Percentiles rank a stretch among this genome's conserved stretches.
Evolutionary conservation across 1,140 invertebrate species (phyloP).

Genomic region (Eriosoma lanigerum): DNA sequence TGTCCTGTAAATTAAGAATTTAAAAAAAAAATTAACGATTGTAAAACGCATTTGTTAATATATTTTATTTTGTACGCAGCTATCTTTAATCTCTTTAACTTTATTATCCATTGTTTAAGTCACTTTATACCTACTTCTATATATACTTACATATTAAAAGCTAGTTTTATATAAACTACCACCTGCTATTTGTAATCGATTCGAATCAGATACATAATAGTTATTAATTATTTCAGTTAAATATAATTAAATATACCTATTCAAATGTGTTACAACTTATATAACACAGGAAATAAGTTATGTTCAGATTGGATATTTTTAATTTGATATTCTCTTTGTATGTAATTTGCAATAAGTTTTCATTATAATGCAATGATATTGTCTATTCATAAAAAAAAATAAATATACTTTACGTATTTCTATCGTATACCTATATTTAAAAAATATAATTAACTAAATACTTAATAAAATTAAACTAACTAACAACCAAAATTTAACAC

Average conservation of each 20-base stretch:
- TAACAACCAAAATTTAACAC: too few relatives aligned
- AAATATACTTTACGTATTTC: too few relatives aligned
- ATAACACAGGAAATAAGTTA: background rate
- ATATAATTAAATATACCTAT: background rate
- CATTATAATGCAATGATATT: too few relatives aligned
- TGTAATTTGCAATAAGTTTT: too few relatives aligned
- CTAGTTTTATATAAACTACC: background rate
- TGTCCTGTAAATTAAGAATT: too few relatives aligned
- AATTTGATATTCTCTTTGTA: too few relatives aligned
- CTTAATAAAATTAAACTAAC: too few relatives aligned
- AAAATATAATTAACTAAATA: too few relatives aligned
- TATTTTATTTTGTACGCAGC: background rate
- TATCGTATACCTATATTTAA: too few relatives aligned
- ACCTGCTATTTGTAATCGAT: slow-evolving; percentile 12
- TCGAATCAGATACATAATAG: background rate
- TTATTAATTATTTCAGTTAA: background rate
- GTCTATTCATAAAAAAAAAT: too few relatives aligned
- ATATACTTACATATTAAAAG: background rate
- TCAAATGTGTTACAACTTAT: background rate
- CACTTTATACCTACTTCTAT: background rate
- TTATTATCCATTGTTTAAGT: slow-evolving; percentile 16
- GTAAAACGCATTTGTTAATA: background rate
- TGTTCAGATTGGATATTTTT: background rate
- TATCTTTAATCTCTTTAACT: background rate
- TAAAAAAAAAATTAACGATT: background rate